Conservation (phyloP, 2,113 vertebrate species). For the Opisthocomus hoazin region DNA sequence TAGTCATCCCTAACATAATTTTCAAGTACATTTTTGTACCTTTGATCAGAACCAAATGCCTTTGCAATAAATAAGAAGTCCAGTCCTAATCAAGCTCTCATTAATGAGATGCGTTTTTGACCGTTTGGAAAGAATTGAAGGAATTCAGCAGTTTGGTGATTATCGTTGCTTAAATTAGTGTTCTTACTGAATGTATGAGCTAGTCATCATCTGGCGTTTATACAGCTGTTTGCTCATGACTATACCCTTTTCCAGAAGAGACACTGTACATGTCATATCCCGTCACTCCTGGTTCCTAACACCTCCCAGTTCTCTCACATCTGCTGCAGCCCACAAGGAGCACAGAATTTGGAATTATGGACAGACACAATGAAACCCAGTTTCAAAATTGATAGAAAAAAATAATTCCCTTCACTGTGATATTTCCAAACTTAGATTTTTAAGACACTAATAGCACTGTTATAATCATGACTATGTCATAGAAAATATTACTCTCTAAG, state of each 20-base stretch:
- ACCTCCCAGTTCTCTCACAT: neutral
- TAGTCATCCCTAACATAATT: neutral
- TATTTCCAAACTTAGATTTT: neutral
- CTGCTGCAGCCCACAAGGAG: neutral
- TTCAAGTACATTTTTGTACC: neutral
- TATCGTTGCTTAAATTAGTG: neutral
- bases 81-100: neutral
- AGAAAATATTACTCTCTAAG: neutral
- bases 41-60: neutral
- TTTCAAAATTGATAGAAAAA: neutral
- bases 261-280: neutral
- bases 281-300: neutral
- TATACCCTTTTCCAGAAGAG: neutral
- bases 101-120: neutral
- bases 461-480: neutral
- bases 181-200: neutral
- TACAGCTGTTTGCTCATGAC: neutral
- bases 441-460: neutral
- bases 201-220: neutral
- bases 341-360: neutral
- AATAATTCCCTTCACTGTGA: neutral
- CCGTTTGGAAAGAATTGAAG: too few relatives aligned
- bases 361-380: neutral
- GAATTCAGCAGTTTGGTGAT: neutral
- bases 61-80: neutral